Percentiles rank a stretch among this genome's conserved stretches.
phyloP scores from a whole-genome alignment of 2,113 vertebrate genomes.

The Colinus virginianus region DNA sequence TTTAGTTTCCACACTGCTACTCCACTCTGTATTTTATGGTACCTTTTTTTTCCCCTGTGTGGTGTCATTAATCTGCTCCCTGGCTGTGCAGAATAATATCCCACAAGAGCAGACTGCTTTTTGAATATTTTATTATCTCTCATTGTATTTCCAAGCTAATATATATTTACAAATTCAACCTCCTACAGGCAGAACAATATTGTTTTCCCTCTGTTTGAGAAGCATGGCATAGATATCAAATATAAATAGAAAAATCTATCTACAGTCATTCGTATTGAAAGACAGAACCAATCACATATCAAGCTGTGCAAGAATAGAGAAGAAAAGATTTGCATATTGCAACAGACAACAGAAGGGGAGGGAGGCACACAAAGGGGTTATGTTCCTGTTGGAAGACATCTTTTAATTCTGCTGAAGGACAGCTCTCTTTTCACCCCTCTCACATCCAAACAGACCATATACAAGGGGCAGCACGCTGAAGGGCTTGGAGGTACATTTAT shows the following conservation, averaged over 20 bases:
- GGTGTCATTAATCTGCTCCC: slow-evolving; percentile 83
- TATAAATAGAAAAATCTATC: slow-evolving; percentile 70
- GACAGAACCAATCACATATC: slow-evolving; percentile 75
- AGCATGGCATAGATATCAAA: slow-evolving; percentile 39
- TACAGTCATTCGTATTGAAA: slow-evolving; percentile 71
- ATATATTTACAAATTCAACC: slow-evolving; percentile 83
- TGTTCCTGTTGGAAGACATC: neutral
- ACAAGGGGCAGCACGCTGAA: neutral
- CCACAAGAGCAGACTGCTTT: slow-evolving; percentile 75
- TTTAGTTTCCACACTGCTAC: slow-evolving; percentile 39
- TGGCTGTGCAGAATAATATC: slow-evolving; percentile 82
- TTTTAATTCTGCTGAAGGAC: slow-evolving; percentile 12
- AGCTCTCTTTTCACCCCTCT: neutral
- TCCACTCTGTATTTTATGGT: slow-evolving; percentile 79
- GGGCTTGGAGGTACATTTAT: slow-evolving; percentile 13
- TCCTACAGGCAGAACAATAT: slow-evolving; percentile 77
- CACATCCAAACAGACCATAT: neutral
- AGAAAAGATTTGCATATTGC: slow-evolving; percentile 69
- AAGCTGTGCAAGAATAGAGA: slow-evolving; percentile 71
- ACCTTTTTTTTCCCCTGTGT: slow-evolving; percentile 51
- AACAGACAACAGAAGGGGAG: neutral
- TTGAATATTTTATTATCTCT: slow-evolving; percentile 84
- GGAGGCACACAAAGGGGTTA: neutral
- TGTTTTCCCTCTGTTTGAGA: slow-evolving; percentile 75
- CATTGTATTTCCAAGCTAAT: slow-evolving; percentile 81